These are phyloP conservation scores for Chunga burmeisteri DNA, from an alignment of 2,113 vertebrate species.

Conservation along the genomic window DNA sequence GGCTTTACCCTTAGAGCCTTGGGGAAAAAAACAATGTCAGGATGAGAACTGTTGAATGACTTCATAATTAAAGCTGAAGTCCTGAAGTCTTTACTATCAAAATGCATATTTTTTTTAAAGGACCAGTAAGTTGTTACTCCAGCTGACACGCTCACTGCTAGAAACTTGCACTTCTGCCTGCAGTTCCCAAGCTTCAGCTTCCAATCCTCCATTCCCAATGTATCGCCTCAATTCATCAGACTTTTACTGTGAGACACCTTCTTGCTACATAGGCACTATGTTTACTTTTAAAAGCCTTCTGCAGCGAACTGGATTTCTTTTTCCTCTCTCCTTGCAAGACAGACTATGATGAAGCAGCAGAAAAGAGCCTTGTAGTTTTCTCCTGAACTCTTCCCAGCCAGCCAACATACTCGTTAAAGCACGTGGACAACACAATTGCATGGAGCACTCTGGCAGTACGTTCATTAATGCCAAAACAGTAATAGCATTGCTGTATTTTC, in stretches of 20 bases:
- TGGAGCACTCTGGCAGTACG: background rate
- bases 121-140: background rate
- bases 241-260: background rate
- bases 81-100: background rate
- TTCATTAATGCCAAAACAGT: background rate
- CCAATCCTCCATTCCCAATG: background rate
- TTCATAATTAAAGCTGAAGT: background rate
- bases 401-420: background rate
- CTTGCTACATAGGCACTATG: background rate
- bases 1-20: background rate
- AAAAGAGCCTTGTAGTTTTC: background rate
- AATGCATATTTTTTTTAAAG: background rate
- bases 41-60: background rate
- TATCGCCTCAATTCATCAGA: background rate
- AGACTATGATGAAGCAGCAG: background rate
- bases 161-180: background rate
- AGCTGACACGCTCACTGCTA: background rate
- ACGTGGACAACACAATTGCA: rapidly evolving
- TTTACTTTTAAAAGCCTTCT: background rate
- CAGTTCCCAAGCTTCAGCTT: background rate
- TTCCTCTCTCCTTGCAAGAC: background rate
- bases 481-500: background rate
- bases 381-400: background rate
- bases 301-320: background rate
- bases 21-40: background rate